Base-by-base conservation (phyloP, 2,888 invertebrate species). In the Sabatieria punctata region DNA sequence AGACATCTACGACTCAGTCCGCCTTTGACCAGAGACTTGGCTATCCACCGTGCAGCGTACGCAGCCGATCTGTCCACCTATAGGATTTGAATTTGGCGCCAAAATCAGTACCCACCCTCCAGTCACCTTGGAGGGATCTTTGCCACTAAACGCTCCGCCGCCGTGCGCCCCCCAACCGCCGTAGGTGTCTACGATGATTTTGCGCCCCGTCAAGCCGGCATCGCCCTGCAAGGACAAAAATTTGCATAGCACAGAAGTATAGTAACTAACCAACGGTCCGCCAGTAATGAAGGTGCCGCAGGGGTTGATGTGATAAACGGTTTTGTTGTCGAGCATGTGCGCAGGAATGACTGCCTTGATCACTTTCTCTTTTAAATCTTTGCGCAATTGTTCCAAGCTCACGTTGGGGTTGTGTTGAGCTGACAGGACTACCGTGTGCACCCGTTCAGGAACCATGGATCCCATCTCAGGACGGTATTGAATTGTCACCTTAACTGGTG, bases 111-210 rank as follows among this genome's bases (percentile, higher is more conserved):
- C n/a, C n/a, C n/a, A n/a, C n/a, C n/a, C n/a, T n/a, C n/a, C n/a
- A n/a, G n/a, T n/a, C n/a, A n/a, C 70, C 55, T 73, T 73, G 36
- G 71, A 67, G 57, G 67, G 91, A 73, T 97, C 95, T 72, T 97
- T 97, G 56, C 97, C 97, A 18, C 89, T 91, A 74, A 97, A 97
- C 15, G 97, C 97, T 55, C 97, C 97, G 57, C 97, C 97, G 41
- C 97, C 97, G 68, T 97, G 97, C 35, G 95, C 95, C 49, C 93
- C 93, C 93, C 91, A 93, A 1, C 93, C 93, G 46, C 93, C 93
- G 67, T 93, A 95, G 23, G 93, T 93, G 71, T 93, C 93, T 30
- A 95, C 93, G 60, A 95, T 95, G 60, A 95, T 95, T 73, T 95
- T 95, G 50, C 93, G 79, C 1, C 93, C 93, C 4, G 93, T 95